Evolutionary conservation across 2,113 vertebrate genomes (phyloP).

Genomic region (Pelodiscus sinensis): DNA sequence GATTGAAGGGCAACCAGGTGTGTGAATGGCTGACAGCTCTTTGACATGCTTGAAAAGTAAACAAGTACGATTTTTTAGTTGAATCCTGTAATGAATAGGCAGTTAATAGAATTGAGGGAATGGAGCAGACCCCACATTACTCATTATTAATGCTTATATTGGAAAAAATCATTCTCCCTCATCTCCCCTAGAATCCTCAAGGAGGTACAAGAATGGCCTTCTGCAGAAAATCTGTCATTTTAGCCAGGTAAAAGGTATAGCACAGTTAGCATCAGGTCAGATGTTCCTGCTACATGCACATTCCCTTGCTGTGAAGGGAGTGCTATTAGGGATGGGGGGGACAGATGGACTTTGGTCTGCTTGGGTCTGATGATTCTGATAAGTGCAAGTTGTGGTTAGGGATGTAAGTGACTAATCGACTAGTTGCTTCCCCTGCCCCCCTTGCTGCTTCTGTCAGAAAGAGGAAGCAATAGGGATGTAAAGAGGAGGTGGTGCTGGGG

Average conservation of each 20-base stretch:
- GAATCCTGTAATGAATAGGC: not conserved
- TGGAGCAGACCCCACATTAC: not conserved
- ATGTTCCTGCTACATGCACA: not conserved
- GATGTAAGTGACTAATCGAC: too few species aligned
- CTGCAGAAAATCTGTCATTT: not conserved
- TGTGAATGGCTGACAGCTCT: not conserved
- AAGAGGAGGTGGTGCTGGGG: too few species aligned
- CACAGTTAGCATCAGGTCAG: not conserved
- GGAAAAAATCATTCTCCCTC: not conserved
- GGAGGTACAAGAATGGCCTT: not conserved
- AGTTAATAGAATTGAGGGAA: not conserved
- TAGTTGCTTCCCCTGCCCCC: too few species aligned
- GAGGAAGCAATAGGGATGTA: too few species aligned
- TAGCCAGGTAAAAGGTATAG: not conserved
- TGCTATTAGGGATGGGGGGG: not conserved
- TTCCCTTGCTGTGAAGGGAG: not conserved
- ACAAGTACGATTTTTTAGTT: rapidly evolving
- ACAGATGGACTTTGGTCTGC: not conserved
- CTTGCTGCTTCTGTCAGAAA: too few species aligned
- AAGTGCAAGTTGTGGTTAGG: not conserved
- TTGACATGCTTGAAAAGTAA: not conserved
- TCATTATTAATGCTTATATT: rapidly evolving
- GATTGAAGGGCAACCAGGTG: not conserved
- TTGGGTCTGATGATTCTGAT: not conserved
- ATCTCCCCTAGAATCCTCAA: not conserved